Evolutionary conservation across 2,797 vertebrate genomes (phyloP), one percentile per base, ranked within the genome.

Genomic region (Pagetopsis macropterus): DNA sequence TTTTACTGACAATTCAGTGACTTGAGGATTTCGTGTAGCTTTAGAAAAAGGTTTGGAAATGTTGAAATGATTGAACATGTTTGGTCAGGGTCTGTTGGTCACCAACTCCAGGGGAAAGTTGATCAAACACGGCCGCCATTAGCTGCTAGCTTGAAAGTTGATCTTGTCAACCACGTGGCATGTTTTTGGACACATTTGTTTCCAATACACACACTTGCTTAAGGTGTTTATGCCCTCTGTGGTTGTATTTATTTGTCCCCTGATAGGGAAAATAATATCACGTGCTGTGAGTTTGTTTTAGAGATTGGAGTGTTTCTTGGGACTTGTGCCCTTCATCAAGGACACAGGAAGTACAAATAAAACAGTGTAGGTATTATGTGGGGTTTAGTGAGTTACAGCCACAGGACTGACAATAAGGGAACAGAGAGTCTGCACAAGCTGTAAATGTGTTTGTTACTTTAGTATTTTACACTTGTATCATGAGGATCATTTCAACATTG

Each of bases 201-300:
- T 78, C 72, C 72, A 84, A 79, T 87, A 85, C 76, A 84, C 81
- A 78, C 62, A 82, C 5, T 7, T 37, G 12, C 65, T 72, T 51
- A 41, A 71, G 45, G 62, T 84, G 74, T 77, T 60, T 87, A 85
- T 63, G 70, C 71, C 55, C 55, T 64, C 63, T 66, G 17, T 66
- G 17, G 82, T 66, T 65, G 66, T 59, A 75, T 83, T 84, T 59
- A 70, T 69, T 81, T 87, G 78, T 80, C 84, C 76, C 60, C 59
- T 21, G 13, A 83, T 74, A 82, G 64, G 75, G 64, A 62, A 68
- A 82, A 86, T 85, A 60, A 74, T 70, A 69, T 69, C 0, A 55
- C 56, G 58, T 65, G 59, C 75, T 54, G 66, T 56, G 75, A 83
- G 81, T 84, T 83, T 83, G 72, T 51, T 49, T 76, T 66, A 74